Percentiles rank a stretch among this genome's conserved stretches.
Conservation (phyloP, 2,797 vertebrate species). For the Bothrops alternatus region DNA sequence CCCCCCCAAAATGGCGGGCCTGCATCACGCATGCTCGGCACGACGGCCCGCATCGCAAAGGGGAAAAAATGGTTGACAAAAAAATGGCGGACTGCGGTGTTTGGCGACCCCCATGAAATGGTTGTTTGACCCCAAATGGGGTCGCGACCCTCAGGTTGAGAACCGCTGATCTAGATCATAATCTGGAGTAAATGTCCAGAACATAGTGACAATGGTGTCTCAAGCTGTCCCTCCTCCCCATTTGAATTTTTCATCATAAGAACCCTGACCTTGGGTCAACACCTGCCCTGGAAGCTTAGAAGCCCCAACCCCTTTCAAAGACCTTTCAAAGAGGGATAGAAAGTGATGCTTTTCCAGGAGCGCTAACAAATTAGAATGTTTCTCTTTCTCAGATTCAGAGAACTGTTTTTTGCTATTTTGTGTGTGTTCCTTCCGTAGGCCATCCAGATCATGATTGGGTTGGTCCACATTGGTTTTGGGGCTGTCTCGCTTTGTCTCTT, state of each 20-base stretch:
- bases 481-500: not conserved
- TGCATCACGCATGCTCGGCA: no score
- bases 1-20: no score
- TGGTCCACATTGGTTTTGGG: constrained; percentile 16
- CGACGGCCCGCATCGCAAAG: no score
- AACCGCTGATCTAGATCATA: not conserved
- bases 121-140: no score
- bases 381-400: not conserved
- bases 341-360: not conserved
- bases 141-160: no score
- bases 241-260: not conserved
- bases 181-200: not conserved
- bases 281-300: not conserved
- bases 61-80: no score
- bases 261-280: not conserved
- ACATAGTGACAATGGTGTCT: not conserved
- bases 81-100: no score
- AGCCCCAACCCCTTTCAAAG: not conserved
- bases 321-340: not conserved
- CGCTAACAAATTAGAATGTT: not conserved
- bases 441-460: constrained; percentile 16
- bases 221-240: not conserved
- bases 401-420: not conserved
- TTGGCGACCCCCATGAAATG: no score
- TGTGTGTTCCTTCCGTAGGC: not conserved